These are phyloP conservation scores for Goniozus legneri DNA, from an alignment of 1,140 invertebrate species.

Conservation along the genomic window DNA sequence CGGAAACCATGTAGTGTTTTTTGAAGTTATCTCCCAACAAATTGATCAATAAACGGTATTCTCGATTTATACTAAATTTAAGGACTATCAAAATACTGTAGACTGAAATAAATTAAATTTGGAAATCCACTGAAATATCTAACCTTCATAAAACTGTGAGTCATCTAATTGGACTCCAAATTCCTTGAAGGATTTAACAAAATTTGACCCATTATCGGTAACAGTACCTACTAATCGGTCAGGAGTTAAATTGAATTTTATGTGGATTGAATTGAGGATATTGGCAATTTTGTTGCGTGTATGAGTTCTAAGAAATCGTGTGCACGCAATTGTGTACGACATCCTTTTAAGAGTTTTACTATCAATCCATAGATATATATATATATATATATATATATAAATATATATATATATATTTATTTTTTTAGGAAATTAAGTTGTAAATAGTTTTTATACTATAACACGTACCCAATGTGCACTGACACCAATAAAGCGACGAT, in stretches of 20 bases:
- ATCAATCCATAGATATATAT: too few species aligned
- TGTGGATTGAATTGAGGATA: conserved; percentile 7
- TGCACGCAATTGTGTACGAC: conserved; percentile 16
- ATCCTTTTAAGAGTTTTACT: too few species aligned
- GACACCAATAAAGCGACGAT: neutral
- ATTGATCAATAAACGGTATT: too few species aligned
- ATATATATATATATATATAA: neutral
- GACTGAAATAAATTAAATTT: too few species aligned
- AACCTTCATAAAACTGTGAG: too few species aligned
- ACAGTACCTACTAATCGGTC: conserved; percentile 9
- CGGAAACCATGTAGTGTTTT: neutral
- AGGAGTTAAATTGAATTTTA: conserved; percentile 2
- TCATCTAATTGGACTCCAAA: too few species aligned
- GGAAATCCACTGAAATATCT: too few species aligned
- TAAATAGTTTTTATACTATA: too few species aligned
- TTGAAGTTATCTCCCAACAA: too few species aligned
- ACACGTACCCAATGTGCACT: neutral
- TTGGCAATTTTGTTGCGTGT: conserved; percentile 14
- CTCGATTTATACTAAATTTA: too few species aligned
- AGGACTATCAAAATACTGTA: too few species aligned
- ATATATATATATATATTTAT: neutral
- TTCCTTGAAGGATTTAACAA: conserved; percentile 13
- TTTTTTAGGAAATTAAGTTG: too few species aligned
- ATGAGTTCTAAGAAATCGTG: conserved; percentile 23
- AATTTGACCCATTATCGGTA: conserved; percentile 13